Evolutionary conservation across 2,888 invertebrate species (phyloP), one percentile per base, ranked within the genome.

Genomic region (Trichacis sp.): DNA sequence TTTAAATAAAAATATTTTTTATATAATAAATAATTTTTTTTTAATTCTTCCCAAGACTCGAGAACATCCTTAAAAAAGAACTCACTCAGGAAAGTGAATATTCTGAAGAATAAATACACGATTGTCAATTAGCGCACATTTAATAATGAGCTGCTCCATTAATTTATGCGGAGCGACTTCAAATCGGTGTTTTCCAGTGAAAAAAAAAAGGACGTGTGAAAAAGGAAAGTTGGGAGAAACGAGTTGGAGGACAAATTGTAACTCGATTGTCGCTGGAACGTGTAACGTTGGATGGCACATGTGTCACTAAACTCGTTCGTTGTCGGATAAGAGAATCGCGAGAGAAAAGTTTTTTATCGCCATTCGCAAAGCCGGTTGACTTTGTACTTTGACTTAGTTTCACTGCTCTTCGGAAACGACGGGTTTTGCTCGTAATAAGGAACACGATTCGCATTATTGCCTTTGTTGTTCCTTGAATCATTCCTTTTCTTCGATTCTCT

Each of bases 321-420:
- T 17, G 2, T 5, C 15, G 45, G 57, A 51, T 57, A 15, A 9
- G 64, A 52, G 50, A 42, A 15, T 15, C 42, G 15, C 42, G n/a
- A n/a, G 19, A 46, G 69, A 69, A 73, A 75, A 74, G 78, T 9
- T 73, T 78, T 77, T 78, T 73, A 75, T 80, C 58, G 14, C 33
- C 43, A 18, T 24, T 49, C 45, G 36, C 19, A 20, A 8, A 46
- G 9, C 11, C 30, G 29, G 36, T 54, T 54, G 56, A 54, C 49
- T 56, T 58, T 66, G 67, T 73, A 76, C 76, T 80, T 78, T 74
- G 76, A 72, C 78, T 78, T 76, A 78, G 76, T 80, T 81, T 77
- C 70, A 48, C 66, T 47, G 51, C 12, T n/a, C n/a, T 58, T 42
- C 50, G 43, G 54, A 64, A 53, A 48, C 62, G 40, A 51, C 56